These are phyloP conservation scores for Ictalurus punctatus DNA, from an alignment of 2,113 vertebrate genomes.

Conservation along the genomic window DNA sequence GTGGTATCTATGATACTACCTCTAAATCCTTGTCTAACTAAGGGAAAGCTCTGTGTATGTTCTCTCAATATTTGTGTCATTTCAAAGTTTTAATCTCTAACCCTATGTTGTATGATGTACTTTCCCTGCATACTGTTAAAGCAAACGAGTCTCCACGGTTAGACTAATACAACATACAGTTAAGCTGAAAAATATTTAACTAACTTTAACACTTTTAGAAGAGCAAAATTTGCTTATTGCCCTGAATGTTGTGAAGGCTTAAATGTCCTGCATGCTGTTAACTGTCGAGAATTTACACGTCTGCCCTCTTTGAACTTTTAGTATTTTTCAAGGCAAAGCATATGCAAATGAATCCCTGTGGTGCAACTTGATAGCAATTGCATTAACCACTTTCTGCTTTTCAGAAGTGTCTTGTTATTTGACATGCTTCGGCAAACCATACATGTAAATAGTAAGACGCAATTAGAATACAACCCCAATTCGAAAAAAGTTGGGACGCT, in stretches of 20 bases:
- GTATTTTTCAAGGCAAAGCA: constrained; percentile 29
- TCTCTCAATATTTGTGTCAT: constrained; percentile 33
- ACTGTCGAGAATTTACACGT: constrained; percentile 34
- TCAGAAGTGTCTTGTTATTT: constrained; percentile 10
- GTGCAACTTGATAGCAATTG: background rate
- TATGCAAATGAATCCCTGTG: constrained; percentile 41
- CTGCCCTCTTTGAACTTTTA: constrained; percentile 12
- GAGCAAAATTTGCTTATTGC: constrained; percentile 6
- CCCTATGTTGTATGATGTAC: background rate
- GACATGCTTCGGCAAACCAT: too few relatives aligned
- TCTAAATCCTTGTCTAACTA: constrained; percentile 59
- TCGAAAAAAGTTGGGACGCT: too few relatives aligned
- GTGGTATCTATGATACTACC: constrained; percentile 64
- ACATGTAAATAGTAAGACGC: background rate
- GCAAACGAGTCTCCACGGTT: background rate
- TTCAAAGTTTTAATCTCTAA: constrained; percentile 40
- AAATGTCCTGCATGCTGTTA: constrained; percentile 16
- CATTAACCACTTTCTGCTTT: constrained; percentile 5
- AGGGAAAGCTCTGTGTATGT: constrained; percentile 63
- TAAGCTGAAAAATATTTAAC: constrained; percentile 1
- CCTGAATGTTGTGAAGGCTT: background rate
- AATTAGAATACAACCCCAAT: background rate
- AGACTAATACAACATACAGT: background rate
- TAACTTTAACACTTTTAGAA: background rate
- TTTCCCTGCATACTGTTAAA: background rate